These are phyloP conservation scores for Darevskia mixta DNA, from an alignment of 2,797 vertebrate species.

Conservation along the genomic window DNA sequence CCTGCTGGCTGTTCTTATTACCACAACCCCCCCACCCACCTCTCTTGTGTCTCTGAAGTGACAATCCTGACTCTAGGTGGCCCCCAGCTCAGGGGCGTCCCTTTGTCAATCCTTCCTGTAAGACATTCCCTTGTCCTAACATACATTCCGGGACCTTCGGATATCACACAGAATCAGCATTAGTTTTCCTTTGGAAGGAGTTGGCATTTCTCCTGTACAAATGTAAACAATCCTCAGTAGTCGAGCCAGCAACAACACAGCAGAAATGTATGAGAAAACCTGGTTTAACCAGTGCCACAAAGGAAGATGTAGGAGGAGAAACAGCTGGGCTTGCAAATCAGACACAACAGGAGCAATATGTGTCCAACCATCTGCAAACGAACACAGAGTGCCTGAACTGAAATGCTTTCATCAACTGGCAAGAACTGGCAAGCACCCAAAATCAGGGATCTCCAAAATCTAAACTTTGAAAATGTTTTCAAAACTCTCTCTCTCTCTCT, in stretches of 20 bases:
- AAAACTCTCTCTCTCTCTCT: too few relatives aligned
- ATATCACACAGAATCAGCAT: not conserved
- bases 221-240: not conserved
- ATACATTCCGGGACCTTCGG: not conserved
- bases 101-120: slow-evolving; percentile 1
- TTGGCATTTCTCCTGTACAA: not conserved
- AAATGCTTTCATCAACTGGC: slow-evolving; percentile 12
- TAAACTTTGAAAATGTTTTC: slow-evolving; percentile 3
- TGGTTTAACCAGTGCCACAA: slow-evolving; percentile 8
- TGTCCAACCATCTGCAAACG: slow-evolving; percentile 18
- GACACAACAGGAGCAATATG: slow-evolving; percentile 1
- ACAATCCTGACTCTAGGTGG: not conserved
- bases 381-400: slow-evolving; percentile 10
- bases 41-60: not conserved
- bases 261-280: not conserved
- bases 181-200: slow-evolving; percentile 28
- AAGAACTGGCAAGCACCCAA: not conserved
- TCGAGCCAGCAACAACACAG: slow-evolving; percentile 24
- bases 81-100: not conserved
- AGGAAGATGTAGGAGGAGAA: not conserved
- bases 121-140: not conserved
- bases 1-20: not conserved
- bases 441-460: not conserved
- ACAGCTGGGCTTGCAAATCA: slow-evolving; percentile 14
- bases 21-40: too few relatives aligned